Percentiles rank a stretch among this genome's conserved stretches.
phyloP scores from a whole-genome alignment of 2,888 invertebrate genomes.

The Drosophila rubida region DNA sequence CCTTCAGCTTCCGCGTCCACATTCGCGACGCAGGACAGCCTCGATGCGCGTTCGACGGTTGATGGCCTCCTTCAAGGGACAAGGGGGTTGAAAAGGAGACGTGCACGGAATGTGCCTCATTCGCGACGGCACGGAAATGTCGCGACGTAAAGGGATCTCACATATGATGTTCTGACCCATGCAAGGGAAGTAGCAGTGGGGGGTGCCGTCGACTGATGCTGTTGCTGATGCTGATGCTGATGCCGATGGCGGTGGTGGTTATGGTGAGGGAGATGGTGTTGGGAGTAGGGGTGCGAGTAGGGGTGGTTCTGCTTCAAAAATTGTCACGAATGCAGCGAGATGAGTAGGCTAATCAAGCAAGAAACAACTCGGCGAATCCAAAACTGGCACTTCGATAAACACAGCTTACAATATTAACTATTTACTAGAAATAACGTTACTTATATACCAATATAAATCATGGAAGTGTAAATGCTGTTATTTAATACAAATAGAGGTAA shows the following conservation, averaged over 20 bases:
- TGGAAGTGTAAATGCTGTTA: no score
- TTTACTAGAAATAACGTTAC: no score
- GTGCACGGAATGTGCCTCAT: constrained; percentile 18
- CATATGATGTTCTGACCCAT: constrained; percentile 47
- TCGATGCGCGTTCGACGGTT: not conserved
- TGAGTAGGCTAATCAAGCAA: constrained; percentile 6
- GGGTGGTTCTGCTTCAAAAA: constrained; percentile 27
- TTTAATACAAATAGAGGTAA: no score
- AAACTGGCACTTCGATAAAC: not conserved
- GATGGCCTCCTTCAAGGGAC: constrained; percentile 10
- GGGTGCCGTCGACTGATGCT: constrained; percentile 4
- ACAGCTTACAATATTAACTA: no score
- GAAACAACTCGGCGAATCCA: not conserved
- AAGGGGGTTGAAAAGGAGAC: constrained; percentile 44
- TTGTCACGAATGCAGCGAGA: not conserved
- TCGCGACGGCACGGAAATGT: constrained; percentile 28
- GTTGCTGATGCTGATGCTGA: not conserved
- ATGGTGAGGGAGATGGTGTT: not conserved
- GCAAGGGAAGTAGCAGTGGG: constrained; percentile 4
- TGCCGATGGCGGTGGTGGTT: not conserved
- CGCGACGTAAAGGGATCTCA: constrained; percentile 36
- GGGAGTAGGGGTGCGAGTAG: not conserved
- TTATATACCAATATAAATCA: no score
- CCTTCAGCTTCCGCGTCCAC: constrained; percentile 25
- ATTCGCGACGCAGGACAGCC: constrained; percentile 18